These are phyloP conservation scores for Chlamydotis undulata DNA, from an alignment of 2,113 vertebrate species.

Conservation along the genomic window DNA sequence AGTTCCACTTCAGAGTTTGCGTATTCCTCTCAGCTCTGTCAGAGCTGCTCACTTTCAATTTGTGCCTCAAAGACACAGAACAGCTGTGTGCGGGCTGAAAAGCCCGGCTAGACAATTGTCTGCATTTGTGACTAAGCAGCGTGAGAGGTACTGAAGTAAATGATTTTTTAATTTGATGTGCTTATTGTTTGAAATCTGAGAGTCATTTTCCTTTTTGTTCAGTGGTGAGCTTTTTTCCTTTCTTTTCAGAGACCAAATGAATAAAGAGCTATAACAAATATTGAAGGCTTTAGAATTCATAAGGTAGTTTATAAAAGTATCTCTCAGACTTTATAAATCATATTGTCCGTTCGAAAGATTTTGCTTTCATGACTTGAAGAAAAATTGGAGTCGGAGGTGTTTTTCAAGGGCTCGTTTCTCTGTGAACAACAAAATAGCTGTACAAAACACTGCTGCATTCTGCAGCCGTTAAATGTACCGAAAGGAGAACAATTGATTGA, in stretches of 20 bases:
- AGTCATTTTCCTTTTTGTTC: conserved; percentile 12
- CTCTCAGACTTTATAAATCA: conserved; percentile 26
- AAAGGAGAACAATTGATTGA: conserved; percentile 4
- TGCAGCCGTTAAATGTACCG: not conserved
- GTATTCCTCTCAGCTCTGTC: not conserved
- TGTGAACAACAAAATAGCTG: not conserved
- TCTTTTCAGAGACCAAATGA: not conserved
- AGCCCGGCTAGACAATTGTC: not conserved
- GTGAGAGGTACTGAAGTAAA: conserved; percentile 14
- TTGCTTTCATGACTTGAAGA: conserved; percentile 40
- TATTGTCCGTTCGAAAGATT: not conserved
- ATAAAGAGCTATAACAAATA: conserved; percentile 35
- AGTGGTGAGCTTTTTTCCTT: not conserved
- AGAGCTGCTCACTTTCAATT: not conserved
- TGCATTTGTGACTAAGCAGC: not conserved
- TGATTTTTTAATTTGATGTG: conserved; percentile 37
- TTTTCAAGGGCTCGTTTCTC: not conserved
- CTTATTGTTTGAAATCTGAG: conserved; percentile 39
- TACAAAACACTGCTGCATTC: not conserved
- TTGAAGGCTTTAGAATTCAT: conserved; percentile 38
- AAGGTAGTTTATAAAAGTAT: not conserved
- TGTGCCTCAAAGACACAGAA: not conserved
- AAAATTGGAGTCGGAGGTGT: conserved; percentile 27
- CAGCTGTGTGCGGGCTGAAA: not conserved
- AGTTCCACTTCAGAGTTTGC: not conserved